Evolutionary conservation across 1,140 invertebrate species (phyloP).

Genomic region (Drosophila arizonae): DNA sequence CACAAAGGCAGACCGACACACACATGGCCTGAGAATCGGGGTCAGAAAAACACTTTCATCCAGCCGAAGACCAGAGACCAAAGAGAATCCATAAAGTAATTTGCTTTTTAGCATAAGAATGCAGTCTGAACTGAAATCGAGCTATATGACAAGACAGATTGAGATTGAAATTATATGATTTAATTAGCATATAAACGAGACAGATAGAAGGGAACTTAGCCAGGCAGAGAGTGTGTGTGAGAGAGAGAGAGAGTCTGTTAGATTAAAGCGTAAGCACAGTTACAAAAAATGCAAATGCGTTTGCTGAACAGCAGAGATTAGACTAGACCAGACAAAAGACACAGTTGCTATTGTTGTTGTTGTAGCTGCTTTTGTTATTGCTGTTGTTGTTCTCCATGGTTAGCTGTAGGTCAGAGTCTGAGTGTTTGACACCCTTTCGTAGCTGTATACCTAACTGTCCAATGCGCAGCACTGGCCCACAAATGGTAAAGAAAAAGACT

Average conservation of each 20-base stretch:
- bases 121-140: slow-evolving; percentile 27
- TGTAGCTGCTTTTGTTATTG: background rate
- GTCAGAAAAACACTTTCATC: slow-evolving; percentile 63
- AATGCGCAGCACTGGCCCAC: slow-evolving; percentile 19
- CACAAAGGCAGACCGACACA: background rate
- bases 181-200: slow-evolving; percentile 53
- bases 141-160: slow-evolving; percentile 42
- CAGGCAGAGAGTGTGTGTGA: too few species aligned
- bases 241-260: background rate
- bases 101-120: slow-evolving; percentile 54
- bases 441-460: slow-evolving; percentile 32
- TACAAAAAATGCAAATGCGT: slow-evolving; percentile 43
- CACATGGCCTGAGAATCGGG: slow-evolving; percentile 39
- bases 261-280: slow-evolving; percentile 27
- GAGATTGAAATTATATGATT: slow-evolving; percentile 30
- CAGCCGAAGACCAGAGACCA: background rate
- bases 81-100: slow-evolving; percentile 35
- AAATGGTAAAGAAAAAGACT: slow-evolving; percentile 2
- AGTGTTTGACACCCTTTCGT: slow-evolving; percentile 47
- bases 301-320: slow-evolving; percentile 20
- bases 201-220: background rate
- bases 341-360: slow-evolving; percentile 4
- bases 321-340: slow-evolving; percentile 22
- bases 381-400: background rate
- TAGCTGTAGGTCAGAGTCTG: slow-evolving; percentile 38